A percentile compares a stretch with the other conserved stretches of the same genome.
Evolutionary conservation across 2,113 vertebrate genomes (phyloP).

Genomic region (Pluvialis apricaria): DNA sequence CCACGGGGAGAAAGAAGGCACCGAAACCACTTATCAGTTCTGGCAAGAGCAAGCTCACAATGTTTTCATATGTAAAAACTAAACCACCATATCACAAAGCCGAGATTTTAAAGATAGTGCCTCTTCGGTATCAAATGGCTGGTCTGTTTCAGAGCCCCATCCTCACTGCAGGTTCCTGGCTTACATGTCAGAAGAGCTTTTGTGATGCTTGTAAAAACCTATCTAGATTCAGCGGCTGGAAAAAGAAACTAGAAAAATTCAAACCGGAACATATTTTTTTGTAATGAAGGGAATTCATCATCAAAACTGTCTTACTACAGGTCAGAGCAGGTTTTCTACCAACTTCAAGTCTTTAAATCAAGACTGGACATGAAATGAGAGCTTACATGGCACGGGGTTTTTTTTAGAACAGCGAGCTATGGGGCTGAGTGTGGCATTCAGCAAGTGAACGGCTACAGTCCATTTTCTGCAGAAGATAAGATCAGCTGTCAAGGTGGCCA

Average conservation of each 20-base stretch:
- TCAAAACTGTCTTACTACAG: neutral
- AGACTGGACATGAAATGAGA: neutral
- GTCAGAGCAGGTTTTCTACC: neutral
- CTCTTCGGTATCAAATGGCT: neutral
- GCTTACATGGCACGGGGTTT: neutral
- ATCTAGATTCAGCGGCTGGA: neutral
- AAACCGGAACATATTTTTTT: neutral
- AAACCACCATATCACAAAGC: neutral
- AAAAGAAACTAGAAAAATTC: neutral
- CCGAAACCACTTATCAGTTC: neutral
- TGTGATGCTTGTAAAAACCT: neutral
- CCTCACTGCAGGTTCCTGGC: neutral
- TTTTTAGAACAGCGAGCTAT: neutral
- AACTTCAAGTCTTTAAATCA: neutral
- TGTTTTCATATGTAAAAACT: neutral
- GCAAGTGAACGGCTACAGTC: neutral
- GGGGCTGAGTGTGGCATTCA: fast-evolving
- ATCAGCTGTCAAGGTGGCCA: neutral
- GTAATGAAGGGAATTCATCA: neutral
- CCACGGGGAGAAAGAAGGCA: neutral
- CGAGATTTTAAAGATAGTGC: neutral
- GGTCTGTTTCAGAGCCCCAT: neutral
- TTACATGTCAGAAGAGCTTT: neutral
- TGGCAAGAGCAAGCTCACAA: neutral
- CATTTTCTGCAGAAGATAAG: neutral